Base-by-base conservation (phyloP, 1,140 invertebrate species). In the Colletes latitarsis region DNA sequence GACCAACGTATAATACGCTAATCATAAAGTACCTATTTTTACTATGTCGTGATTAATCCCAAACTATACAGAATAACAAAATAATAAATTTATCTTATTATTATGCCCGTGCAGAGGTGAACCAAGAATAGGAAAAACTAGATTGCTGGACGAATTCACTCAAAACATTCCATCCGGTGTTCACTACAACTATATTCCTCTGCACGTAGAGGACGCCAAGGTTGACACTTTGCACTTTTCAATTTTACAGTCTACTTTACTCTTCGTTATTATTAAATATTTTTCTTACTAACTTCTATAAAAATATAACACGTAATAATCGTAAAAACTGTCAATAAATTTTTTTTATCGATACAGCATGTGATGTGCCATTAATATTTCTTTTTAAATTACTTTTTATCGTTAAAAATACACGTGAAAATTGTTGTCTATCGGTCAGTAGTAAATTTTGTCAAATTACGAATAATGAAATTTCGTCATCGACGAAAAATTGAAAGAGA, bases 141-240 rank as follows among this genome's bases (percentile, higher is more conserved):
- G 95, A 82, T 88, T 95, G 15, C 85, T 95, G 6, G 92, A 95
- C 57, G 95, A 96, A 92, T 91, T 95, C 41, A 88, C 93, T 8
- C 90, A 91, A 70, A 77, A 93, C 5, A 92, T 93, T 15, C 94
- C 94, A 4, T 81, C 81, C 60, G 83, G 85, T 49, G 84, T 94
- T 8, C 90, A 90, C 4, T 89, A 90, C 5, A 92, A 93, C 77
- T 93, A 90, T 64, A 92, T 94, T 57, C 84, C 88, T 9, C 72
- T 94, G n/a, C 83, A 84, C 1, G 69, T 87, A 17, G 86, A 74
- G 15, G 91, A 93, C 64, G 89, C 91, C 81, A 89, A 94, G 88
- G 90, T 93, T 81, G 55, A 70, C 10, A 58, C 17, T 66, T 57
- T 0, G 52, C 49, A 30, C 19, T 39, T 70, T 39, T 43, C 6